A percentile compares a stretch with the other conserved stretches of the same genome.
These are phyloP conservation scores for Schizaphis graminum DNA, from an alignment of 2,888 invertebrate species.

Conservation along the genomic window DNA sequence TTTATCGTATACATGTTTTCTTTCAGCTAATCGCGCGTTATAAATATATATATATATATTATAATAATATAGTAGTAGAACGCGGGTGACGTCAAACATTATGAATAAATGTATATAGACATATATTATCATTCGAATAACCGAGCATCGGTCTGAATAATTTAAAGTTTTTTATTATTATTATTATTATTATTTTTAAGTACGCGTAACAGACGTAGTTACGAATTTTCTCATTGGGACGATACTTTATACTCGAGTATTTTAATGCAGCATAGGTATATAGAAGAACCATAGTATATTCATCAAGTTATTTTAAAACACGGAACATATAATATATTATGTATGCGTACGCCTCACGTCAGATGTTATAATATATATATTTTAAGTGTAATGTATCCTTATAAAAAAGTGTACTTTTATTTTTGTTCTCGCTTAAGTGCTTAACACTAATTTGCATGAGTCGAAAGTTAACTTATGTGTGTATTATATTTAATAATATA, in stretches of 20 bases:
- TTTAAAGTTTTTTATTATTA: slow-evolving; percentile 8
- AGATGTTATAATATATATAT: not conserved
- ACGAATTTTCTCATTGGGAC: not conserved
- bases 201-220: not conserved
- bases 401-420: not conserved
- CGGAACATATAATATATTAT: not conserved
- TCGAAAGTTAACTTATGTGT: not conserved
- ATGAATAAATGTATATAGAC: not conserved
- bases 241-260: not conserved
- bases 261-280: not conserved
- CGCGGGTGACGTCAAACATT: slow-evolving; percentile 28
- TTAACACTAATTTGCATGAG: not conserved
- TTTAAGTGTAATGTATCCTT: not conserved
- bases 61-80: not conserved
- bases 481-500: not conserved
- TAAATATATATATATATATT: not conserved
- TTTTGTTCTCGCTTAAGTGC: not conserved
- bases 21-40: not conserved
- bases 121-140: slow-evolving; percentile 18
- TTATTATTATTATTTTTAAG: not conserved
- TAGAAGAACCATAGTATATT: not conserved
- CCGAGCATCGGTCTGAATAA: slow-evolving; percentile 31
- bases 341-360: not conserved
- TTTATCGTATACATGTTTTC: not conserved
- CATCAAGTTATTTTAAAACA: not conserved